Percentiles rank a stretch among this genome's conserved stretches.
phyloP scores from a whole-genome alignment of 2,113 vertebrate genomes.

The Xenopus borealis region DNA sequence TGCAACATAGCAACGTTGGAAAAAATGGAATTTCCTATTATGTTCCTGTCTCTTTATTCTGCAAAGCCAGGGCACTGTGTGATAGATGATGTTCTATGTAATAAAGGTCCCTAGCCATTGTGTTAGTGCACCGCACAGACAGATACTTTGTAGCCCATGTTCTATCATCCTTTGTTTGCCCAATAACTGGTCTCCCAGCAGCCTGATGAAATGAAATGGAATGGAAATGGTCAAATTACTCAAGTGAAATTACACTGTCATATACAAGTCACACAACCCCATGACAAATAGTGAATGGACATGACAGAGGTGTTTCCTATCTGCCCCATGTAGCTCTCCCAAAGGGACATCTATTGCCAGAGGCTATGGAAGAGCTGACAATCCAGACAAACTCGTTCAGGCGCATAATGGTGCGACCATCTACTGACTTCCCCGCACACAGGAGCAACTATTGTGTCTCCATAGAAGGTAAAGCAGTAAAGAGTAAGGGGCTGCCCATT shows the following conservation, averaged over 20 bases:
- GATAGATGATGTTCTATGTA: neutral
- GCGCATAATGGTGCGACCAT: neutral
- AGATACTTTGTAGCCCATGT: neutral
- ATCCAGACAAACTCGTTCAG: constrained; percentile 9
- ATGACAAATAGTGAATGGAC: too few relatives aligned
- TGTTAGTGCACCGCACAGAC: neutral
- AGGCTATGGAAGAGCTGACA: neutral
- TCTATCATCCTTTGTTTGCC: neutral
- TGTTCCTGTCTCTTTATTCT: neutral
- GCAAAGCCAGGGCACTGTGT: neutral
- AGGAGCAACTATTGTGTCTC: too few relatives aligned
- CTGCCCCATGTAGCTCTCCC: too few relatives aligned
- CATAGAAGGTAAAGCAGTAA: neutral
- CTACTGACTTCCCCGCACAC: neutral
- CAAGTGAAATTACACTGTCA: too few relatives aligned
- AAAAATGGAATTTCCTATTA: neutral
- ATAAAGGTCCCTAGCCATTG: neutral
- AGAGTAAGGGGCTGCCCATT: neutral
- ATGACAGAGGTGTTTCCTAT: too few relatives aligned
- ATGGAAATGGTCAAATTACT: too few relatives aligned
- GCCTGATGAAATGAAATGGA: neutral
- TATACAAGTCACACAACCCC: too few relatives aligned
- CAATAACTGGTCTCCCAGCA: neutral
- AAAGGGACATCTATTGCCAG: neutral
- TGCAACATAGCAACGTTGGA: neutral